Evolutionary conservation across 2,113 vertebrate genomes (phyloP).

Genomic region (Eulemur macaco): DNA sequence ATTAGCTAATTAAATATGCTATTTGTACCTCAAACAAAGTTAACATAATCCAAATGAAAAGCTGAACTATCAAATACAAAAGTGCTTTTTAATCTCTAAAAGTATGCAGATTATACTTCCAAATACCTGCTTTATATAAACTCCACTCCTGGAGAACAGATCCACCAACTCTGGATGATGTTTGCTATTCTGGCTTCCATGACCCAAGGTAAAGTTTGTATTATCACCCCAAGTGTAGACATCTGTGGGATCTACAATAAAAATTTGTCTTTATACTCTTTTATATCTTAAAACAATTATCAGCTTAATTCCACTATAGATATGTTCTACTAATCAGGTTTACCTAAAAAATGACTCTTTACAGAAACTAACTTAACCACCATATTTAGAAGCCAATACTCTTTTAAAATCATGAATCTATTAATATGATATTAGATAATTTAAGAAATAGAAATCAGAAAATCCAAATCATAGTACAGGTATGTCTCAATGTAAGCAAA

Average conservation of each 20-base stretch:
- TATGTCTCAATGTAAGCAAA: not conserved
- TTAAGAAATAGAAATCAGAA: not conserved
- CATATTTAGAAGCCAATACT: not conserved
- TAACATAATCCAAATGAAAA: slow-evolving; percentile 40
- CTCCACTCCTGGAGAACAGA: slow-evolving; percentile 91
- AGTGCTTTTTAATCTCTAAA: not conserved
- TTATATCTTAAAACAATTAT: slow-evolving; percentile 42
- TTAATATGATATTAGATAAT: slow-evolving; percentile 4
- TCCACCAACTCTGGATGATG: slow-evolving; percentile 96
- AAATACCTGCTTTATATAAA: slow-evolving; percentile 96
- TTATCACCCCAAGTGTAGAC: slow-evolving; percentile 98
- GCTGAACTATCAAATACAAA: slow-evolving; percentile 23
- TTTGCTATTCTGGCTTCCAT: slow-evolving; percentile 96
- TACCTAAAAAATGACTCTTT: slow-evolving; percentile 14
- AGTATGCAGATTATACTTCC: not conserved
- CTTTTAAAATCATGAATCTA: slow-evolving; percentile 32
- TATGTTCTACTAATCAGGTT: not conserved
- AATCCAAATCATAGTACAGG: not conserved
- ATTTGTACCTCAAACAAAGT: slow-evolving; percentile 34
- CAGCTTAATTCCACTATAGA: not conserved
- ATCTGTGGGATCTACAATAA: slow-evolving; percentile 93
- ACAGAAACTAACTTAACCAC: slow-evolving; percentile 13
- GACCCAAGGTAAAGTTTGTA: slow-evolving; percentile 96
- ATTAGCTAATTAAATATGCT: slow-evolving; percentile 6
- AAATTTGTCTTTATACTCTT: slow-evolving; percentile 25